A percentile compares a stretch with the other conserved stretches of the same genome.
phyloP scores from a whole-genome alignment of 2,113 vertebrate genomes.

The Hemiscyllium ocellatum region DNA sequence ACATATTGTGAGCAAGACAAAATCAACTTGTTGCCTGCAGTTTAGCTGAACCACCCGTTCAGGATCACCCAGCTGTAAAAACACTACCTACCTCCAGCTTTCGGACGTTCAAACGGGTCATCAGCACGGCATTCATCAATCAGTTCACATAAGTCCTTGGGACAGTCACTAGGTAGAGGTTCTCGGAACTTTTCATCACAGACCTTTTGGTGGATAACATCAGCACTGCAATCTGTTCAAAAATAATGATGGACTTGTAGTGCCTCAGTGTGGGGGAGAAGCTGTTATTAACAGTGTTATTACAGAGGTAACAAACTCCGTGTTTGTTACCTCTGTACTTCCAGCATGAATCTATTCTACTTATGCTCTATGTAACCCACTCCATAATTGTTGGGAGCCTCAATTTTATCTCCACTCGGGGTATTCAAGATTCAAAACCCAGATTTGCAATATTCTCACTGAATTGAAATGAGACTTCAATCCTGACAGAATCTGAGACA shows the following conservation, averaged over 20 bases:
- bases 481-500: not conserved
- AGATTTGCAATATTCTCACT: not conserved
- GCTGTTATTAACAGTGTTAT: not conserved
- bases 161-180: slow-evolving; percentile 61
- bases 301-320: too few relatives aligned
- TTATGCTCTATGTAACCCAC: too few relatives aligned
- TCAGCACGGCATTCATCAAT: slow-evolving; percentile 57
- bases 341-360: not conserved
- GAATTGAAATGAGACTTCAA: not conserved
- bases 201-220: slow-evolving; percentile 56
- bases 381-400: not conserved
- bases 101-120: slow-evolving; percentile 60
- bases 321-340: not conserved
- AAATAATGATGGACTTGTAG: not conserved
- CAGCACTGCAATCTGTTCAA: slow-evolving; percentile 48
- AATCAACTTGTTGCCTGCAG: not conserved
- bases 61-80: not conserved
- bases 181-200: slow-evolving; percentile 44
- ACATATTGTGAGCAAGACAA: not conserved
- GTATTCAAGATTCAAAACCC: not conserved
- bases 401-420: not conserved
- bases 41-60: not conserved
- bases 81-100: slow-evolving; percentile 56
- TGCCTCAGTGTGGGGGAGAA: not conserved
- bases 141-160: slow-evolving; percentile 49